Percentiles rank a stretch among this genome's conserved stretches.
phyloP scores from a whole-genome alignment of 2,113 vertebrate species.

The Ammodytes dubius region DNA sequence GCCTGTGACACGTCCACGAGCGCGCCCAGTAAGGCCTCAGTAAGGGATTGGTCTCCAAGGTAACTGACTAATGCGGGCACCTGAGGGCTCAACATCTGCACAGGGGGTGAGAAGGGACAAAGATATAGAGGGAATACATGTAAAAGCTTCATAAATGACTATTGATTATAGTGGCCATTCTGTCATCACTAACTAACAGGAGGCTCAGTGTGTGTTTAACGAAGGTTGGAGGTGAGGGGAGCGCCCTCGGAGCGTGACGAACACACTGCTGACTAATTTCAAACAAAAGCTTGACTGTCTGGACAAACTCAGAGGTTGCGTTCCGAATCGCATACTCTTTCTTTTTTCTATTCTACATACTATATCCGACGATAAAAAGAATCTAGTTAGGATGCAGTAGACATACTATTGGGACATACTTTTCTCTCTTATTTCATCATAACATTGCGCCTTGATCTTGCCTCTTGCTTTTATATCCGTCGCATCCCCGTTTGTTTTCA shows the following conservation, averaged over 20 bases:
- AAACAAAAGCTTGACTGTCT: slow-evolving; percentile 57
- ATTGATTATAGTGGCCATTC: not conserved
- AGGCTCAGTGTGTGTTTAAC: slow-evolving; percentile 23
- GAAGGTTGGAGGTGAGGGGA: slow-evolving; percentile 23
- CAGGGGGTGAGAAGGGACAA: slow-evolving; percentile 33
- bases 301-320: slow-evolving; percentile 38
- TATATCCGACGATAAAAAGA: too few relatives aligned
- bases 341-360: too few relatives aligned
- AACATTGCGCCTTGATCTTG: too few relatives aligned
- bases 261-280: slow-evolving; percentile 17
- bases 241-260: slow-evolving; percentile 29
- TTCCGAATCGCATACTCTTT: too few relatives aligned
- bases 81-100: slow-evolving; percentile 89
- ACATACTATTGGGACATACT: too few relatives aligned
- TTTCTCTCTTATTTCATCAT: too few relatives aligned
- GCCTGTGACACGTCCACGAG: slow-evolving; percentile 89
- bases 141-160: not conserved
- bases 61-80: slow-evolving; percentile 86
- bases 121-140: not conserved
- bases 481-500: too few relatives aligned
- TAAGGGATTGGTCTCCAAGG: slow-evolving; percentile 85
- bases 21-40: slow-evolving; percentile 86
- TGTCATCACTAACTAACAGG: not conserved
- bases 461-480: too few relatives aligned
- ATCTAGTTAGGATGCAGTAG: too few relatives aligned